Evolutionary conservation across 1,140 invertebrate genomes (phyloP).

Genomic region (Achroia grisella): DNA sequence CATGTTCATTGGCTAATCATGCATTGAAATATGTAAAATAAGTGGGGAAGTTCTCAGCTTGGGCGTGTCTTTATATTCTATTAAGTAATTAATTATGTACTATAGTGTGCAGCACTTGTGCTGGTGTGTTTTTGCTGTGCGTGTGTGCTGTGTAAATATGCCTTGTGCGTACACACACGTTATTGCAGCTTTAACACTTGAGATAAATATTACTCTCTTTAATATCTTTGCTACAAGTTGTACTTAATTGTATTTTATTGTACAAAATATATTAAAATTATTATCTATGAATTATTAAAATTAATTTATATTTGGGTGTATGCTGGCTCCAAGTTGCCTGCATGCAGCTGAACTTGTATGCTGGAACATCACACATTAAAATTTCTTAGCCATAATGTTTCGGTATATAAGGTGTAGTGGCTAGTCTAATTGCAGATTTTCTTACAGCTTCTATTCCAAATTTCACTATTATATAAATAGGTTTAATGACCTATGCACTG

Average conservation of each 20-base stretch:
- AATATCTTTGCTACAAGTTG: conserved; percentile 76
- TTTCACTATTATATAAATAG: conserved; percentile 66
- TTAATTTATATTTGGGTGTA: conserved; percentile 72
- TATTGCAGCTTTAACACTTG: conserved; percentile 71
- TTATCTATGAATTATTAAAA: conserved; percentile 70
- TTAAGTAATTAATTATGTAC: conserved; percentile 71
- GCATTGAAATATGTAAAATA: conserved; percentile 72
- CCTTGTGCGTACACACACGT: conserved; percentile 71
- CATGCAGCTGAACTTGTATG: conserved; percentile 68
- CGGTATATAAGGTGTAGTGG: conserved; percentile 70
- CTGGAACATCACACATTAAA: conserved; percentile 68
- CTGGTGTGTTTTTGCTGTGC: conserved; percentile 61
- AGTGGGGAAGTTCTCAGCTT: conserved; percentile 62
- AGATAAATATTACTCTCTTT: conserved; percentile 75
- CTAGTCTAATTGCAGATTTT: conserved; percentile 73
- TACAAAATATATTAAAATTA: conserved; percentile 76
- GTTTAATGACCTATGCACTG: conserved; percentile 68
- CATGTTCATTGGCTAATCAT: conserved; percentile 73
- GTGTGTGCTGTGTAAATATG: conserved; percentile 73
- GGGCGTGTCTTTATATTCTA: conserved; percentile 71
- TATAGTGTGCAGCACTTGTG: conserved; percentile 70
- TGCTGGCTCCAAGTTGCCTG: conserved; percentile 64
- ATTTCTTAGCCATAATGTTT: conserved; percentile 69
- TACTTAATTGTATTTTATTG: conserved; percentile 76
- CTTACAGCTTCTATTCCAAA: conserved; percentile 72